Conservation (phyloP, 1,140 invertebrate species). For the Nymphalis io region DNA sequence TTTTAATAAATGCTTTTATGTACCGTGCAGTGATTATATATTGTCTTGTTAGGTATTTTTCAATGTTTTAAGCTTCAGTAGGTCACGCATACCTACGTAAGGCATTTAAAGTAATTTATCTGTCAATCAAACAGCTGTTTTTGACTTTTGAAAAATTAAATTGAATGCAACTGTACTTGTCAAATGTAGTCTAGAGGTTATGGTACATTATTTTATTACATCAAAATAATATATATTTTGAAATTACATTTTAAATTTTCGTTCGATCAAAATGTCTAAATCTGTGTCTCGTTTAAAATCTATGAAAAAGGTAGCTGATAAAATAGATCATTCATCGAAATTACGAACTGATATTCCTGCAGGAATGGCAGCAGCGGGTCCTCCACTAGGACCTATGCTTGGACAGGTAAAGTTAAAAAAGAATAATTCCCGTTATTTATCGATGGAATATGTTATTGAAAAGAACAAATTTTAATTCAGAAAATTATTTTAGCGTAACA, state of each 20-base stretch:
- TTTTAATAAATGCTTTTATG: no score
- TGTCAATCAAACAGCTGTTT: no score
- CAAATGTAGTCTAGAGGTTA: conserved; percentile 1
- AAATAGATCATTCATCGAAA: conserved; percentile 87
- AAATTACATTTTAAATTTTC: not conserved
- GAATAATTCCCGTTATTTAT: not conserved
- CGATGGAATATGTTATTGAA: not conserved
- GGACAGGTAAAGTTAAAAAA: conserved; percentile 86
- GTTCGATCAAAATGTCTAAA: conserved; percentile 85
- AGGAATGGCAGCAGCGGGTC: conserved; percentile 91
- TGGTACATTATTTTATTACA: not conserved
- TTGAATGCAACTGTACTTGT: no score
- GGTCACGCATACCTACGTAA: no score
- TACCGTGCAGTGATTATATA: no score
- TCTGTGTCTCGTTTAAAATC: conserved; percentile 83
- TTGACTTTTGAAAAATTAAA: not conserved
- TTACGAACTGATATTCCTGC: conserved; percentile 91
- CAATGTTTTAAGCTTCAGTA: no score
- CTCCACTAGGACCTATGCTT: conserved; percentile 94
- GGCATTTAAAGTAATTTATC: no score
- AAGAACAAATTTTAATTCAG: not conserved
- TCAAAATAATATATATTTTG: not conserved
- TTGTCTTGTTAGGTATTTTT: no score
- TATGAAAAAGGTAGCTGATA: conserved; percentile 86
- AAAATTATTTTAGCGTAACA: conserved; percentile 87